phyloP scores from a whole-genome alignment of 2,797 vertebrate genomes.

The Pseudochirops corinnae region DNA sequence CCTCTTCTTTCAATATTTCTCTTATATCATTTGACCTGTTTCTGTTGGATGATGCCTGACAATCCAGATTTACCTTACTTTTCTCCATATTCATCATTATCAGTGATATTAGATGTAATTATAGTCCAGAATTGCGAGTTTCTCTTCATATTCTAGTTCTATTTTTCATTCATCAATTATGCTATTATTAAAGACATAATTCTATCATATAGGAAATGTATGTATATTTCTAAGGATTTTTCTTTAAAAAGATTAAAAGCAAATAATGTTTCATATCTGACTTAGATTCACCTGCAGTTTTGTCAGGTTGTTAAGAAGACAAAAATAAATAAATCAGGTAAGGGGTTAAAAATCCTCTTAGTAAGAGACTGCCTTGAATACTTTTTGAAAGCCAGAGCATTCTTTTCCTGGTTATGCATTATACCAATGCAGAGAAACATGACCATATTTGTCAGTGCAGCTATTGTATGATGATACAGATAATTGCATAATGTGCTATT shows the following conservation, averaged over 20 bases:
- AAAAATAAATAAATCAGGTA: neutral
- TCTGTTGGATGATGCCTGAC: neutral
- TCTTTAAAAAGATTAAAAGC: conserved; percentile 12
- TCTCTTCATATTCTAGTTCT: neutral
- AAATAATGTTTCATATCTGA: neutral
- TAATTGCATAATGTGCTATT: conserved; percentile 69
- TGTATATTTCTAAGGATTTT: neutral
- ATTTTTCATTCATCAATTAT: conserved; percentile 33
- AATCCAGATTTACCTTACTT: neutral
- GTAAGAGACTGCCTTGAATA: neutral
- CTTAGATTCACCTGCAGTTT: neutral
- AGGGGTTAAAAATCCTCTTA: neutral
- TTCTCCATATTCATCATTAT: neutral
- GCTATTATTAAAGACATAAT: neutral
- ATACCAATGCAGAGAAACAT: conserved; percentile 64
- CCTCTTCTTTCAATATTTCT: neutral
- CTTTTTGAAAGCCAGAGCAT: conserved; percentile 11
- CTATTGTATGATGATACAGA: conserved; percentile 56
- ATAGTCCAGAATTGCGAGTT: neutral
- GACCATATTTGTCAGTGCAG: conserved; percentile 11
- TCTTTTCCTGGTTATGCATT: conserved; percentile 63
- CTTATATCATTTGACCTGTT: neutral
- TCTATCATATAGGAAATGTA: neutral
- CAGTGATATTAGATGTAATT: neutral
- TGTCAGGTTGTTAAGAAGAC: conserved; percentile 10